Evolutionary conservation across 2,888 invertebrate genomes (phyloP).

Genomic region (Leptothorax acervorum): DNA sequence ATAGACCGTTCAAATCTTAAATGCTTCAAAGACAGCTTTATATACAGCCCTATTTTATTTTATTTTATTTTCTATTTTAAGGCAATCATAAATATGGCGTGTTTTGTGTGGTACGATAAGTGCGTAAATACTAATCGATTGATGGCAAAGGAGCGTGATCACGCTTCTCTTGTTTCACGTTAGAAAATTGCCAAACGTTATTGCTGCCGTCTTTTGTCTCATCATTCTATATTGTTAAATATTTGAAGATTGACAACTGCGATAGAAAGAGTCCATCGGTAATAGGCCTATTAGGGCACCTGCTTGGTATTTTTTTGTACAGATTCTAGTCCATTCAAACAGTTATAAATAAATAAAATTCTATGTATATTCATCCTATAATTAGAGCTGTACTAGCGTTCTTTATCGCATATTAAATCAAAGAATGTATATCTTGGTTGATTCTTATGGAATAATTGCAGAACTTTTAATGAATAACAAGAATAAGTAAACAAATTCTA

Average conservation of each 20-base stretch:
- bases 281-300: neutral
- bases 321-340: neutral
- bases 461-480: neutral
- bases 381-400: neutral
- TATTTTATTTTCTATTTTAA: neutral
- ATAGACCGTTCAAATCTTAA: neutral
- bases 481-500: conserved; percentile 5
- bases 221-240: neutral
- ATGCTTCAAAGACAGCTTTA: neutral
- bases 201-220: neutral
- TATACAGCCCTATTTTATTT: neutral
- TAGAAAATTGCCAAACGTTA: neutral
- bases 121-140: neutral
- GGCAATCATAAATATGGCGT: neutral
- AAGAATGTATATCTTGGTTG: neutral
- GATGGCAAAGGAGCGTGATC: neutral
- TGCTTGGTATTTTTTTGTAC: neutral
- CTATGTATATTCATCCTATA: neutral
- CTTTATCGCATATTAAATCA: neutral
- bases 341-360: neutral
- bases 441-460: neutral
- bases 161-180: neutral
- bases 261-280: neutral
- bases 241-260: neutral
- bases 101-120: neutral